Percentiles rank a stretch among this genome's conserved stretches.
These are phyloP conservation scores for Cecidostiba fungosa DNA, from an alignment of 2,888 invertebrate species.

Conservation along the genomic window DNA sequence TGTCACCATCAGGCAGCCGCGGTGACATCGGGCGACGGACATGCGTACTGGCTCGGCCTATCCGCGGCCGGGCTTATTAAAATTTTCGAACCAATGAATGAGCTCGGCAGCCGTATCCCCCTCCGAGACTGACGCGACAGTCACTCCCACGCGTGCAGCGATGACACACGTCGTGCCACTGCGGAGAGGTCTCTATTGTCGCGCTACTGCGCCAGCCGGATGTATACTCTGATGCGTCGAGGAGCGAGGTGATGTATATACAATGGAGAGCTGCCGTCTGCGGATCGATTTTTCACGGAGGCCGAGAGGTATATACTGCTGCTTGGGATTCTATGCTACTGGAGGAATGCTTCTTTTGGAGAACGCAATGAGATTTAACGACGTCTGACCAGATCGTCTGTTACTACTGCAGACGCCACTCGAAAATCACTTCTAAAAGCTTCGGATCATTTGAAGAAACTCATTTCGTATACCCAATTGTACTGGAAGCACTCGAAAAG, in stretches of 20 bases:
- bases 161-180: conserved; percentile 33
- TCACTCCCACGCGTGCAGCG: conserved; percentile 55
- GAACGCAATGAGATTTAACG: too few relatives aligned
- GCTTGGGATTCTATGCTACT: neutral
- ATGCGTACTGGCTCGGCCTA: conserved; percentile 79
- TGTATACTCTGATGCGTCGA: conserved; percentile 36
- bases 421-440: neutral
- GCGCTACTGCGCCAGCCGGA: neutral
- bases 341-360: neutral
- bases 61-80: conserved; percentile 76
- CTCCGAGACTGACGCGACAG: conserved; percentile 13
- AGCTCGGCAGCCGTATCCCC: conserved; percentile 46
- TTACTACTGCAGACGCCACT: neutral
- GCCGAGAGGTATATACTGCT: neutral
- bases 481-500: neutral
- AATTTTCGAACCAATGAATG: conserved; percentile 77
- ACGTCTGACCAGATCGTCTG: neutral
- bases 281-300: conserved; percentile 26
- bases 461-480: too few relatives aligned
- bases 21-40: conserved; percentile 77
- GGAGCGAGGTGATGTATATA: neutral
- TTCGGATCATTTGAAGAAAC: neutral
- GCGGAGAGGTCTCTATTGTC: conserved; percentile 51
- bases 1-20: conserved; percentile 71
- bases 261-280: neutral